A percentile compares a stretch with the other conserved stretches of the same genome.
Evolutionary conservation across 2,113 vertebrate genomes (phyloP).

Genomic region (Coracopsis vasa): DNA sequence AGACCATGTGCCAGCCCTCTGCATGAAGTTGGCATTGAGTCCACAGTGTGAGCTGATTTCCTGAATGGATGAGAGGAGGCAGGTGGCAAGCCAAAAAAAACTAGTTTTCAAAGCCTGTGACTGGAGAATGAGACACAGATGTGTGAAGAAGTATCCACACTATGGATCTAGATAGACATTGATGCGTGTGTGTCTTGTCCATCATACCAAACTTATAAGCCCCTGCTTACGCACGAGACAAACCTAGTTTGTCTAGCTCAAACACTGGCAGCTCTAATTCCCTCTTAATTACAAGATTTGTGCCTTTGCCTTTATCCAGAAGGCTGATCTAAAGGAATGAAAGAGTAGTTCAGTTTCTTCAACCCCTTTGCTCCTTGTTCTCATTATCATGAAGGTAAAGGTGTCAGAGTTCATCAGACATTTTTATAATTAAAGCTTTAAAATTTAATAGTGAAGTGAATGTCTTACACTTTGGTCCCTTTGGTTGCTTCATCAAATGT

Average conservation of each 20-base stretch:
- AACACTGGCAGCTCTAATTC: background rate
- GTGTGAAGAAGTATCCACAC: background rate
- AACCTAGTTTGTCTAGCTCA: background rate
- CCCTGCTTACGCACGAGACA: background rate
- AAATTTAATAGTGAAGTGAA: background rate
- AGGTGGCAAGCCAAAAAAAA: background rate
- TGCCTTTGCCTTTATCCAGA: background rate
- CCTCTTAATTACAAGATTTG: constrained; percentile 1
- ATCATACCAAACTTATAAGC: background rate
- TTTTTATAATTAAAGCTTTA: constrained; percentile 18
- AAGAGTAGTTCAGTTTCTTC: background rate
- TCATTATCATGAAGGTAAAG: background rate
- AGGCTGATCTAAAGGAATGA: background rate
- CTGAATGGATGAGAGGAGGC: background rate
- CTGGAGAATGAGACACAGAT: background rate
- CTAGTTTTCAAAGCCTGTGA: background rate
- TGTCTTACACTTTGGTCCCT: background rate
- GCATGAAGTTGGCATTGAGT: background rate
- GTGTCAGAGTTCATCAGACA: background rate
- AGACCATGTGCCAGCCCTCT: background rate
- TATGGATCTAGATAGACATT: background rate
- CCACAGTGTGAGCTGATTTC: background rate
- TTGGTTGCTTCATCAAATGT: background rate
- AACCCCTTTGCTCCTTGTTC: background rate
- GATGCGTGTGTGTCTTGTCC: background rate